phyloP scores from a whole-genome alignment of 2,797 vertebrate genomes.

The Sciurus carolinensis region DNA sequence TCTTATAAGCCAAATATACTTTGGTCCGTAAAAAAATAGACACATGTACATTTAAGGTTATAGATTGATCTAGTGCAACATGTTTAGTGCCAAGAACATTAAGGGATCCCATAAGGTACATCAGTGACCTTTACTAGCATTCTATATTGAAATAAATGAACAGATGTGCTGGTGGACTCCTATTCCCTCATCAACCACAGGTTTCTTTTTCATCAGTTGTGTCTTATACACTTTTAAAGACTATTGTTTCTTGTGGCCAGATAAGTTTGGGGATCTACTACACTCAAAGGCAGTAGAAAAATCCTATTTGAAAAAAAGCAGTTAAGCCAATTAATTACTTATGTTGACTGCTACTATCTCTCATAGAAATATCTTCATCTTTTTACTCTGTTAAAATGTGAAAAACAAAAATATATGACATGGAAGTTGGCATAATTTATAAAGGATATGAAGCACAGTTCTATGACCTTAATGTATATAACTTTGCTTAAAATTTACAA shows the following conservation, averaged over 20 bases:
- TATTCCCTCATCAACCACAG: background rate
- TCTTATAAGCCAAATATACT: background rate
- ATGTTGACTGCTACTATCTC: background rate
- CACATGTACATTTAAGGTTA: background rate
- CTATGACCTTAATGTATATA: no score
- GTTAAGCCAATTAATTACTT: background rate
- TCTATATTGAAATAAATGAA: background rate
- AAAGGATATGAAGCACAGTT: background rate
- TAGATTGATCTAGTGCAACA: background rate
- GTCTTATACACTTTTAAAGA: background rate
- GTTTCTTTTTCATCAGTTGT: background rate
- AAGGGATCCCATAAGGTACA: background rate
- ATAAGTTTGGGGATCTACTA: background rate
- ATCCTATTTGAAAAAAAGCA: background rate
- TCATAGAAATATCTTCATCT: background rate
- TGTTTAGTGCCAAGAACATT: background rate
- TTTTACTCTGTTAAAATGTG: background rate
- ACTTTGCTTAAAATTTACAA: no score
- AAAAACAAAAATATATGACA: background rate
- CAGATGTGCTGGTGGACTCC: background rate
- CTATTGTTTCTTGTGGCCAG: background rate
- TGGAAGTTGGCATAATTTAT: background rate
- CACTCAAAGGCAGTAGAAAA: constrained; percentile 29
- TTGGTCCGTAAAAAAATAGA: background rate
- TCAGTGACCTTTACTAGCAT: background rate